Conservation (phyloP, 2,113 vertebrate genomes). For the Nothobranchius kuhntae region DNA sequence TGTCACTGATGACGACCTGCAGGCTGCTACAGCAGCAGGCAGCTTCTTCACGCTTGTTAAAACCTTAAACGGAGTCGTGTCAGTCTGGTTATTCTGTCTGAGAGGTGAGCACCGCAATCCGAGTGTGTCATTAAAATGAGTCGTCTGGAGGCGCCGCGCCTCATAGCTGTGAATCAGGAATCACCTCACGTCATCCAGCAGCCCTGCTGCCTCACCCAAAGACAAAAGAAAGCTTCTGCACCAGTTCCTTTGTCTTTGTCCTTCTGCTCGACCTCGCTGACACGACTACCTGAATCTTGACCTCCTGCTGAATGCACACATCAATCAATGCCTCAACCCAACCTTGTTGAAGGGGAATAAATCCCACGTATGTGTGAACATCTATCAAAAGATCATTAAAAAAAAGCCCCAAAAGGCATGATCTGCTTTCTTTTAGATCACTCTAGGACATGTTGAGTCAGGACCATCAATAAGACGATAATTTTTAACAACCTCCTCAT, state of each 20-base stretch:
- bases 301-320: background rate
- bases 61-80: background rate
- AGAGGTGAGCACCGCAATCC: background rate
- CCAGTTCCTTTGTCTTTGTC: background rate
- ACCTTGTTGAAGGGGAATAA: too few relatives aligned
- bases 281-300: background rate
- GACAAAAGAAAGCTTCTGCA: background rate
- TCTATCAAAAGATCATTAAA: too few relatives aligned
- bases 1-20: conserved; percentile 11
- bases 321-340: background rate
- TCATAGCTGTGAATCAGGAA: conserved; percentile 17
- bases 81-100: background rate
- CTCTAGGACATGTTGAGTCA: background rate
- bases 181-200: conserved; percentile 40
- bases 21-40: background rate
- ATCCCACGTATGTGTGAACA: too few relatives aligned
- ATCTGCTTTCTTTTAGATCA: background rate
- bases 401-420: background rate
- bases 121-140: too few relatives aligned
- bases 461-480: background rate
- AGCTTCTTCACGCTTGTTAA: background rate
- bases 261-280: too few relatives aligned
- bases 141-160: background rate
- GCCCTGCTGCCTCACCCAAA: conserved; percentile 8
- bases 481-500: too few relatives aligned